Conservation (phyloP, 2,888 invertebrate genomes). For the Leptinotarsa haldemani region DNA sequence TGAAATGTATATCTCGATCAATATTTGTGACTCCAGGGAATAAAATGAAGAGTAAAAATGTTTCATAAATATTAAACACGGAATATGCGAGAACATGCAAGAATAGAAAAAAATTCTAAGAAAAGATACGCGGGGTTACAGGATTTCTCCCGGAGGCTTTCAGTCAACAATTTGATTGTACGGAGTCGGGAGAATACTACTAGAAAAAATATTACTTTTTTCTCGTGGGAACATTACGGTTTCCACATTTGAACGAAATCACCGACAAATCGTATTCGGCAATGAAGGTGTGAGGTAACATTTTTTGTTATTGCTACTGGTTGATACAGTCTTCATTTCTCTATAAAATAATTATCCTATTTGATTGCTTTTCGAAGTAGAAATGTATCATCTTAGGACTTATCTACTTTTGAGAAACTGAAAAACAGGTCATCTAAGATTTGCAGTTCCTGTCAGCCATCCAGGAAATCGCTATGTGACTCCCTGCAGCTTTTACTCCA, state of each 20-base stretch:
- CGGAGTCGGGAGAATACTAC: background rate
- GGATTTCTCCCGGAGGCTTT: background rate
- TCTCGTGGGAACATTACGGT: background rate
- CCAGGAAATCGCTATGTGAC: no score
- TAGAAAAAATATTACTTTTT: background rate
- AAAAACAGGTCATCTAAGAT: no score
- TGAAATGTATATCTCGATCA: background rate
- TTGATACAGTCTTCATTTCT: no score
- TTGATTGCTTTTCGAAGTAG: no score
- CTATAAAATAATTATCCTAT: no score
- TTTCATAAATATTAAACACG: background rate
- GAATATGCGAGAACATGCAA: background rate
- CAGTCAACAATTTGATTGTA: background rate
- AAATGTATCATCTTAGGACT: no score
- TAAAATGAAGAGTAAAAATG: background rate
- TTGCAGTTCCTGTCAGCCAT: no score
- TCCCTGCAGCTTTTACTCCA: no score
- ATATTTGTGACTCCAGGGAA: constrained; percentile 6
- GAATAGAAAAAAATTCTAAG: constrained; percentile 2
- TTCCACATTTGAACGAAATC: background rate
- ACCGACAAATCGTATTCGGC: background rate
- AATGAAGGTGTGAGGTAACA: no score
- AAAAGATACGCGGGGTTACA: background rate
- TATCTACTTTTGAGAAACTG: no score
- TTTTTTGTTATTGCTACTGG: no score